Evolutionary conservation across 2,797 vertebrate species (phyloP), one percentile per base, ranked within the genome.

Genomic region (Xenentodon cancila): DNA sequence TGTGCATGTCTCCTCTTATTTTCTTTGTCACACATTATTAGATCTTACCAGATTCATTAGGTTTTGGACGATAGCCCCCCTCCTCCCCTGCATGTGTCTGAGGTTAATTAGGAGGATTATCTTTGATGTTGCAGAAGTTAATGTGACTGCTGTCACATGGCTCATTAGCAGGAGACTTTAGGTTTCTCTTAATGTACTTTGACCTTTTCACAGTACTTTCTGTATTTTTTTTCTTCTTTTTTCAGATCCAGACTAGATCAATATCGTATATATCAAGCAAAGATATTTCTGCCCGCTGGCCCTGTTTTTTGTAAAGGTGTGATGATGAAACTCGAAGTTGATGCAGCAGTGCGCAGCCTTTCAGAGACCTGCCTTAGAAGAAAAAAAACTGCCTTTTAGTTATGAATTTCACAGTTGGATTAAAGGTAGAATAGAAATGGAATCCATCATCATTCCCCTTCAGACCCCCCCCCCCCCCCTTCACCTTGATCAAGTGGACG

Each of bases 321-420:
- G 63, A 75, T 82, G 75, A 82, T 89, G 80, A 88, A 88, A 86
- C 68, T 72, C 37, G 8, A 64, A 64, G 64, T 82, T 86, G 68
- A 76, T 78, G 82, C 68, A 76, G 75, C 71, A 67, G 59, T 58
- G 49, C 56, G 27, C 25, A 18, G 65, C 56, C 63, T 81, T 73
- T 78, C 82, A 71, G 59, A 80, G 71, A 76, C 69, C 50, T 74
- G 80, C 77, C 68, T 82, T 70, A 79, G 59, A 79, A 80, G 27
- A 77, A 76, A 72, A 45, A 45, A 25, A 37, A 60, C 72, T 68
- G 73, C 55, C 71, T 86, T 88, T 90, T 85, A 84, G 73, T 88
- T 85, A 81, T 81, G 70, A 82, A 90, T 91, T 90, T 91, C 84
- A 92, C 89, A 90, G 85, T 84, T 88, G 86, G 81, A 92, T 89